phyloP scores from a whole-genome alignment of 2,888 invertebrate species.

The Boloria euphrosyne region DNA sequence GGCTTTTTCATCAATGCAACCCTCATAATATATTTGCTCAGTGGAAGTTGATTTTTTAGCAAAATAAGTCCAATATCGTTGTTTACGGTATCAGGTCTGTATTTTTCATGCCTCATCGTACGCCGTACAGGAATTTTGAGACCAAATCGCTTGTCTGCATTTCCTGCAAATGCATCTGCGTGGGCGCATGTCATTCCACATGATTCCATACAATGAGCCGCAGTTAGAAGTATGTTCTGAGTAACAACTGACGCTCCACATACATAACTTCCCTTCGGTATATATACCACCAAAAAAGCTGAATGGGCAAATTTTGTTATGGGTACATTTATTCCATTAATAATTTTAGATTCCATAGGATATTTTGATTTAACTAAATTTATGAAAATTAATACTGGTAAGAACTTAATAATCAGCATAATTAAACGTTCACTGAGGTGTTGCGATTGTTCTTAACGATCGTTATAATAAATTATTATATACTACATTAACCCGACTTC shows the following conservation, averaged over 20 bases:
- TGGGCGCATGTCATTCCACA: slow-evolving; percentile 24
- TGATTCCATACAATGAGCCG: slow-evolving; percentile 50
- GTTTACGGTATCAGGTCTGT: background rate
- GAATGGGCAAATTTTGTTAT: slow-evolving; percentile 47
- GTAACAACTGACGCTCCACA: slow-evolving; percentile 53
- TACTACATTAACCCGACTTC: no score
- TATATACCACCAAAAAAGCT: slow-evolving; percentile 40
- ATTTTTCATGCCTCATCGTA: slow-evolving; percentile 19
- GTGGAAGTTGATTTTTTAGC: slow-evolving; percentile 9
- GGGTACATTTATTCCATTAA: slow-evolving; percentile 37
- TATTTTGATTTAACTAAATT: background rate
- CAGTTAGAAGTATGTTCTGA: slow-evolving; percentile 48
- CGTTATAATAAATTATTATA: no score
- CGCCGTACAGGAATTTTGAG: background rate
- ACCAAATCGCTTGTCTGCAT: slow-evolving; percentile 38
- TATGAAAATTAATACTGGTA: slow-evolving; percentile 1
- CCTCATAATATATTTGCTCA: slow-evolving; percentile 21
- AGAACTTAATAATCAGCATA: slow-evolving; percentile 11
- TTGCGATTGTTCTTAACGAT: background rate
- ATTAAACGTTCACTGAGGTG: background rate
- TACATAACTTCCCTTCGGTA: slow-evolving; percentile 15
- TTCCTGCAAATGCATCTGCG: slow-evolving; percentile 39
- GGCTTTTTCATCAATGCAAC: slow-evolving; percentile 15
- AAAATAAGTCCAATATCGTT: slow-evolving; percentile 32
- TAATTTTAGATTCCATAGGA: slow-evolving; percentile 39